These are phyloP conservation scores for Thymelicus acteon DNA, from an alignment of 2,888 invertebrate species.

Conservation along the genomic window DNA sequence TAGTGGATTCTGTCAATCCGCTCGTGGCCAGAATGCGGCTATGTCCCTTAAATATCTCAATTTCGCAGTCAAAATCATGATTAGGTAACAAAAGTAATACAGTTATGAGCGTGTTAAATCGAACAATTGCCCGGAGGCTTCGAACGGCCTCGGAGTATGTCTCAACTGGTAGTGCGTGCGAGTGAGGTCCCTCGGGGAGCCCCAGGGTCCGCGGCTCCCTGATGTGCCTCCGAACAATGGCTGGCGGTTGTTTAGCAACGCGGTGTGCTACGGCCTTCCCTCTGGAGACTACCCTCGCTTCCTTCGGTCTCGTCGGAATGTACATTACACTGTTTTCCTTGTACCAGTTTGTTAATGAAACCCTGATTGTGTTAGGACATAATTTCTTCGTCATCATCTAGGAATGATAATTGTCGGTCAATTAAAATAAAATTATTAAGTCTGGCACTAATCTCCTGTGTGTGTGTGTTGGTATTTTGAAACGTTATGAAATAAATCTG, in stretches of 20 bases:
- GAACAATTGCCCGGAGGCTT: neutral
- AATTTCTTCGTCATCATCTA: neutral
- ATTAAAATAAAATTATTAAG: neutral
- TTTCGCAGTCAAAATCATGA: too few species aligned
- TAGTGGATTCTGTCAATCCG: too few species aligned
- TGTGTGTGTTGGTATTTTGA: neutral
- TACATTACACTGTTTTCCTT: slow-evolving; percentile 20
- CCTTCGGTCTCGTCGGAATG: slow-evolving; percentile 6
- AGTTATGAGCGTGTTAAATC: neutral
- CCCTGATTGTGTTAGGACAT: neutral
- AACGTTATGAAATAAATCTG: neutral
- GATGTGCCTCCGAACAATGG: slow-evolving; percentile 14
- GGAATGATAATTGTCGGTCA: slow-evolving; percentile 10
- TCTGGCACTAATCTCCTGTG: neutral
- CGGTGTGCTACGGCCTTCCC: neutral
- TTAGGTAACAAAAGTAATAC: too few species aligned
- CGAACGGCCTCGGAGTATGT: neutral
- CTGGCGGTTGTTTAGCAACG: slow-evolving; percentile 9
- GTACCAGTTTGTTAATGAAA: slow-evolving; percentile 28
- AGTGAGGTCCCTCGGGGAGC: slow-evolving; percentile 11
- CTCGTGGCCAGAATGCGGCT: too few species aligned
- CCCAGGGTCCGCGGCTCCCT: slow-evolving; percentile 14
- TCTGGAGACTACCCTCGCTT: slow-evolving; percentile 13
- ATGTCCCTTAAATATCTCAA: too few species aligned
- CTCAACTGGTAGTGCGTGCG: neutral